Conservation (phyloP, 2,797 vertebrate species). For the Cephalopachus bancanus region DNA sequence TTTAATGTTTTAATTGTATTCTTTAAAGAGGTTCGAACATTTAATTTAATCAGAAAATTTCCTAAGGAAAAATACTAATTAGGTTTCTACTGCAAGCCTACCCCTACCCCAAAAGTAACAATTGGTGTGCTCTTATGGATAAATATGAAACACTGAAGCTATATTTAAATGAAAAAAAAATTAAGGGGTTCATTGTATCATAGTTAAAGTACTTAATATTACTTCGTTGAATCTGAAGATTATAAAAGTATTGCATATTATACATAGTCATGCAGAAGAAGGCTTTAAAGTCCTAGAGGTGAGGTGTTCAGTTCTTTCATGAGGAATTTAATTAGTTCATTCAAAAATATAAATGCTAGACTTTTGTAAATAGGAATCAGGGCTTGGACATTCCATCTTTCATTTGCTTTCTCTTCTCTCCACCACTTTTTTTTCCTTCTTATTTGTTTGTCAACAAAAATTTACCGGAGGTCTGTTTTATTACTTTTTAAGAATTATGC, state of each 20-base stretch:
- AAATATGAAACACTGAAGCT: background rate
- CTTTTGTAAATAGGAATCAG: background rate
- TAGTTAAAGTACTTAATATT: background rate
- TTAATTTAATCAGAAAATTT: slow-evolving; percentile 9
- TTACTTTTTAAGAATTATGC: background rate
- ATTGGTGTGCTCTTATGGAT: background rate
- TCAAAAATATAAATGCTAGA: background rate
- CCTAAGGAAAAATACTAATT: background rate
- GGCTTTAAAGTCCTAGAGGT: background rate
- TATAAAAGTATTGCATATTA: background rate
- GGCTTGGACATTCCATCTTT: background rate
- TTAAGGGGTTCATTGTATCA: background rate
- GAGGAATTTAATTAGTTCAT: background rate
- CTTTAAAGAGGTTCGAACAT: background rate
- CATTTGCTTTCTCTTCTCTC: background rate
- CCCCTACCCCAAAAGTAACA: background rate
- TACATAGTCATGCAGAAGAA: background rate
- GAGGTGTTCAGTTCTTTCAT: background rate
- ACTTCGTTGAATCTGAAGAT: background rate
- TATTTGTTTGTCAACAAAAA: background rate
- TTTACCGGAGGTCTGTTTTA: background rate
- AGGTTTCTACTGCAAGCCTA: background rate
- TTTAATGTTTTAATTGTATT: slow-evolving; percentile 45
- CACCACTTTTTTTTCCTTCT: background rate
- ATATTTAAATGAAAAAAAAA: background rate